These are phyloP conservation scores for Fringilla coelebs DNA, from an alignment of 2,797 vertebrate genomes.

Conservation along the genomic window DNA sequence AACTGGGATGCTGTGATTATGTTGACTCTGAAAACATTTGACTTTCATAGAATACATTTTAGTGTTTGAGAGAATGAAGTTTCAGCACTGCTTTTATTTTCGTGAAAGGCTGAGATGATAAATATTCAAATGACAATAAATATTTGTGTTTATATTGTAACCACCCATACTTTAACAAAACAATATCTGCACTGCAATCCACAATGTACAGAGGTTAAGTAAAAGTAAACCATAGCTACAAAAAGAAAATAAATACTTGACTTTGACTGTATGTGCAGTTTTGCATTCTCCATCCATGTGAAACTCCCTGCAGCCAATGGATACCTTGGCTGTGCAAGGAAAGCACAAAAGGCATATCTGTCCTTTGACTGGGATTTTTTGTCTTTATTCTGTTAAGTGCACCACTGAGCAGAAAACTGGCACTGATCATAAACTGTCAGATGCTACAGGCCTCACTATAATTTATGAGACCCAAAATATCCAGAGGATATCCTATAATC, in stretches of 20 bases:
- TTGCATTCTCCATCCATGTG: slow-evolving; percentile 9
- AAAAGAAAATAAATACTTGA: slow-evolving; percentile 53
- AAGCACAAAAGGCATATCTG: background rate
- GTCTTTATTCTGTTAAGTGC: background rate
- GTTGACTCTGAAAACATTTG: slow-evolving; percentile 78
- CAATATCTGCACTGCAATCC: slow-evolving; percentile 43
- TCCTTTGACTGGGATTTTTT: background rate
- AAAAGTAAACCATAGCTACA: slow-evolving; percentile 46
- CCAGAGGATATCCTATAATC: background rate
- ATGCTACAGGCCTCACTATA: background rate
- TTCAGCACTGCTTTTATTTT: slow-evolving; percentile 49
- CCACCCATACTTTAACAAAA: slow-evolving; percentile 59
- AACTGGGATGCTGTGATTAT: slow-evolving; percentile 70
- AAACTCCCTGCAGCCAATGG: background rate
- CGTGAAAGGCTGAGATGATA: slow-evolving; percentile 44
- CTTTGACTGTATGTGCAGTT: background rate
- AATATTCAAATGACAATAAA: slow-evolving; percentile 69
- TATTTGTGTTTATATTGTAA: slow-evolving; percentile 62
- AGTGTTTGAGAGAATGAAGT: slow-evolving; percentile 54
- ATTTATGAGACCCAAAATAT: background rate
- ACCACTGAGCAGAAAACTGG: background rate
- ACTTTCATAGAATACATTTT: slow-evolving; percentile 70
- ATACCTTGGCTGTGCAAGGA: background rate
- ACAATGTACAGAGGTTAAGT: slow-evolving; percentile 51
- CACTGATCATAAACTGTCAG: background rate